Base-by-base conservation (phyloP, 2,113 vertebrate genomes). In the Oxyura jamaicensis region DNA sequence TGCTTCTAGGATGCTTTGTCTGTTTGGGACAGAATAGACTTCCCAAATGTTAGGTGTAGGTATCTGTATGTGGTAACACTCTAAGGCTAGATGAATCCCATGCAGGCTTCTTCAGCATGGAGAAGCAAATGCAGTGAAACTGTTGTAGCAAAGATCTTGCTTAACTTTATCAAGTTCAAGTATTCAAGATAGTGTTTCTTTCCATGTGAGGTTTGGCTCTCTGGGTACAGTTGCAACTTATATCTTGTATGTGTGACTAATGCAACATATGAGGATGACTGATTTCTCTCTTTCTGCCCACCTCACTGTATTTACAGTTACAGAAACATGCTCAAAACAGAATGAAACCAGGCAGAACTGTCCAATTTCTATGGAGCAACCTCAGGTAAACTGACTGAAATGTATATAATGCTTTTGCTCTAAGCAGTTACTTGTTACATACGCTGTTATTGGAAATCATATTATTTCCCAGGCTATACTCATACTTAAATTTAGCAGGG, bases 351-450 rank as follows among this genome's bases (percentile, higher is more conserved):
- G 78, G 66, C 44, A 96, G 56, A 97, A 86, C 48, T 72, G 56
- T 82, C 56, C 90, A 78, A 33, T 88, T 93, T 76, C 91, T 89
- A 53, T 76, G 86, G 93, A 96, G 68, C 95, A 94, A 63, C 28
- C 79, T 42, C 96, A 97, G 97, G 98, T 98, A 98, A 97, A 90
- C 48, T 63, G 44, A 55, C 31, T 52, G 23, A 36, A 83, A 83
- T 55, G 3, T 26, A 44, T 59, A 5, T 23, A 65, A 50, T 6
- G 4, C 12, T 66, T 76, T 74, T 88, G 23, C 8, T 31, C 46
- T 81, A 8, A 77, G 44, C 8, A 9, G 31, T 8, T 29, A 22
- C 39, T 55, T 63, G 46, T 73, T 77, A 25, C 7, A 2, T 52
- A 15, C 2, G 17, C 1, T 5, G 5, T 10, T 73, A 56, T 13